Percentiles rank a stretch among this genome's conserved stretches.
Conservation (phyloP, 2,888 invertebrate genomes). For the Epinotia demarniana region DNA sequence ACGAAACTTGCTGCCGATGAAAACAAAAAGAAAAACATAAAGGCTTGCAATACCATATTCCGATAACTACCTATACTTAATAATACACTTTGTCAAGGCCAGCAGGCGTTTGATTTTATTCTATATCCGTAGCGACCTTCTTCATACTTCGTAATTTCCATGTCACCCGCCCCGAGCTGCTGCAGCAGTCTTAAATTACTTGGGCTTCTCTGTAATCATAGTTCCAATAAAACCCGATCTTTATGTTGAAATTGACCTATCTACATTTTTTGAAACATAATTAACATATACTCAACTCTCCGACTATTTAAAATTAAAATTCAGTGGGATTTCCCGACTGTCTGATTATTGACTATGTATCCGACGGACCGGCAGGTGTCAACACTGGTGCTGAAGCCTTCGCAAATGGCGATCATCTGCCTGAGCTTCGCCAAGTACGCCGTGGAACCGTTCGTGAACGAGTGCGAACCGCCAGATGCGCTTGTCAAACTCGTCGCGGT, state of each 20-base stretch:
- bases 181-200: conserved; percentile 22
- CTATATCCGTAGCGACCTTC: background rate
- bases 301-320: no score
- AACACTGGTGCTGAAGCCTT: conserved; percentile 95
- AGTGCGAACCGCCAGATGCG: conserved; percentile 92
- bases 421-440: conserved; percentile 97
- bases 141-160: background rate
- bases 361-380: conserved; percentile 88
- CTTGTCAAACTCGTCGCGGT: conserved; percentile 95
- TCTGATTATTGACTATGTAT: background rate
- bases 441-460: conserved; percentile 94
- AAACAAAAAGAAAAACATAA: background rate
- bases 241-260: conserved; percentile 7
- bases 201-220: conserved; percentile 30
- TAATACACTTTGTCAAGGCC: background rate
- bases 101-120: background rate
- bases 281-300: no score
- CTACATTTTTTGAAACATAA: background rate
- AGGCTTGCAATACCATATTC: background rate
- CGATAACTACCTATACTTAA: background rate
- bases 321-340: background rate
- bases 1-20: background rate
- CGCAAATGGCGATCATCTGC: conserved; percentile 97
- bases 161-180: background rate
- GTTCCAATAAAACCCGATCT: conserved; percentile 11